phyloP scores from a whole-genome alignment of 2,113 vertebrate species.

The Coptodon rendalli region DNA sequence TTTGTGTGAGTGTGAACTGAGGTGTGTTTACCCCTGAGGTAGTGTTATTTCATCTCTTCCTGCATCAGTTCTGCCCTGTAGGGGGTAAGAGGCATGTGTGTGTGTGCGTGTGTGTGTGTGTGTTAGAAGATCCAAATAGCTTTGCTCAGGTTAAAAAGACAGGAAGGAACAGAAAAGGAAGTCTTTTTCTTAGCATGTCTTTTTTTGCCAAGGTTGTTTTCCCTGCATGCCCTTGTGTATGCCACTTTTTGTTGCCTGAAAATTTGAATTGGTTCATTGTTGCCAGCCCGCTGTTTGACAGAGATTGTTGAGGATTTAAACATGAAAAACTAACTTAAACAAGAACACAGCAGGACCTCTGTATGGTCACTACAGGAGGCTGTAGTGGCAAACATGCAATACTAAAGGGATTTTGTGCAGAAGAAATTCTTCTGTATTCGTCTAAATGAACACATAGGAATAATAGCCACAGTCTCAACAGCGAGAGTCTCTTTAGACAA shows the following conservation, averaged over 20 bases:
- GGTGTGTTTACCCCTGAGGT: conserved; percentile 71
- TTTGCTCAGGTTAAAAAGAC: conserved; percentile 43
- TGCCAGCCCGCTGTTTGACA: background rate
- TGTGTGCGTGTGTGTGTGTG: background rate
- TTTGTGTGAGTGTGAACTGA: conserved; percentile 37
- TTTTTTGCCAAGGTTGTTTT: background rate
- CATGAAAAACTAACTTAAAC: background rate
- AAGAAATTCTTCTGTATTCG: background rate
- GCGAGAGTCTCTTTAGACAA: background rate
- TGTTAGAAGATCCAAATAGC: conserved; percentile 33
- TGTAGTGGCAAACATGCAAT: background rate
- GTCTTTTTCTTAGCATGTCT: background rate
- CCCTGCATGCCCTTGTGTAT: background rate
- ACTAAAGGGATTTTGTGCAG: background rate
- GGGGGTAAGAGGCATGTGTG: conserved; percentile 36
- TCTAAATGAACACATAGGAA: background rate
- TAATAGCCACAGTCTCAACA: background rate
- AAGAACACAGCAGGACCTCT: background rate
- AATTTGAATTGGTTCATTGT: background rate
- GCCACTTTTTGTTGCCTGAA: background rate
- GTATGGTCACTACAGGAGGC: background rate
- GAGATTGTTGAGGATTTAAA: background rate
- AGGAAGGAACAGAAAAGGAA: conserved; percentile 8
- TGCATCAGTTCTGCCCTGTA: conserved; percentile 61
- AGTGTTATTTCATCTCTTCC: conserved; percentile 65